phyloP scores from a whole-genome alignment of 1,140 invertebrate species.

The Bactericera cockerelli region DNA sequence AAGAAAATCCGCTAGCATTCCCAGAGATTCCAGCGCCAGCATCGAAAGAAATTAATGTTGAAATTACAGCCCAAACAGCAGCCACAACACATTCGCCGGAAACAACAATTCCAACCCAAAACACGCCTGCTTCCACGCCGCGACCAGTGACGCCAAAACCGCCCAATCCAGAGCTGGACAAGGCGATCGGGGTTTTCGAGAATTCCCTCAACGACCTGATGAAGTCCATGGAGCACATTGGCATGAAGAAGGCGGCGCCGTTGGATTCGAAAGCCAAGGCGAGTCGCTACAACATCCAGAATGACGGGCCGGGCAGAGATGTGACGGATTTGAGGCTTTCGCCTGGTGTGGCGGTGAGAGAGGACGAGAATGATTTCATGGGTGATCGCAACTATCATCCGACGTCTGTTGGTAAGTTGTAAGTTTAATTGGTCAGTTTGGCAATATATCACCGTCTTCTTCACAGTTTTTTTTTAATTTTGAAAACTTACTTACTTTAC shows the following conservation, averaged over 20 bases:
- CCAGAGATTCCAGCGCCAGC: no score
- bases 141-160: not conserved
- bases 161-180: not conserved
- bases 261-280: not conserved
- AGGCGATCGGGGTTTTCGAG: not conserved
- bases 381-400: not conserved
- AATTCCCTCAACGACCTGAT: constrained; percentile 4
- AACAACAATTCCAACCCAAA: no score
- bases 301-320: not conserved
- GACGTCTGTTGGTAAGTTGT: not conserved
- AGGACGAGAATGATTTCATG: not conserved
- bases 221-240: constrained; percentile 5
- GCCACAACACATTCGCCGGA: no score
- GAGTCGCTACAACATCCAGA: not conserved
- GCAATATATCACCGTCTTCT: no score
- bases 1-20: no score
- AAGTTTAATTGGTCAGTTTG: no score
- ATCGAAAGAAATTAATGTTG: no score
- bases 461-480: no score
- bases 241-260: not conserved
- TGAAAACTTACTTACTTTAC: no score
- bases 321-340: not conserved
- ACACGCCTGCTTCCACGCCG: no score
- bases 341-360: not conserved
- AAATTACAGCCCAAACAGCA: no score